Evolutionary conservation across 2,797 vertebrate genomes (phyloP).

Genomic region (Typhlichthys subterraneus): DNA sequence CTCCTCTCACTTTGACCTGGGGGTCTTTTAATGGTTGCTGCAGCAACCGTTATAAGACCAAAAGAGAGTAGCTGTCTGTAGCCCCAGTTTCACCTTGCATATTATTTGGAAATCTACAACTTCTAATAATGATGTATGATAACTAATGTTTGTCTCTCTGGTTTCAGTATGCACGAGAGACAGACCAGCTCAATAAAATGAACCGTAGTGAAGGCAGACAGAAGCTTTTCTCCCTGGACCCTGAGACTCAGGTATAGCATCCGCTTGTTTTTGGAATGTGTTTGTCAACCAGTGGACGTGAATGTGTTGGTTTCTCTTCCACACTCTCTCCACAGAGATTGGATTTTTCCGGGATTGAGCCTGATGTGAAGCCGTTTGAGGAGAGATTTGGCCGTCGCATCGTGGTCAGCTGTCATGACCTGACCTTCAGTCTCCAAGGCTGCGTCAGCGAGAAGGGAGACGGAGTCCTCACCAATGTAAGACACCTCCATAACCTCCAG

Average conservation of each 20-base stretch:
- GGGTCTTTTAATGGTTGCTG: conserved; percentile 14
- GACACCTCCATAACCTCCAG: conserved; percentile 26
- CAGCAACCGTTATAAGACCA: no score
- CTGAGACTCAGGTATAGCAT: conserved; percentile 89
- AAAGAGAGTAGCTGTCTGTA: neutral
- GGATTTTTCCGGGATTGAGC: conserved; percentile 95
- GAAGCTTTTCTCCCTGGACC: conserved; percentile 92
- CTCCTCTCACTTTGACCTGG: conserved; percentile 27
- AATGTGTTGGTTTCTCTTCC: neutral
- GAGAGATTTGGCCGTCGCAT: conserved; percentile 90
- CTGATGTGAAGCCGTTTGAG: conserved; percentile 93
- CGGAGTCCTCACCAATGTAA: conserved; percentile 88
- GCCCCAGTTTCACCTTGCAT: neutral
- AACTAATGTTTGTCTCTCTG: conserved; percentile 27
- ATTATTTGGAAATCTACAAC: no score
- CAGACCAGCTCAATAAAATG: conserved; percentile 94
- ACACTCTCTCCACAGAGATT: conserved; percentile 78
- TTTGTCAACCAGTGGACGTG: neutral
- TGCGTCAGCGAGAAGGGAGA: conserved; percentile 85
- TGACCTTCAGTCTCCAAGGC: conserved; percentile 90
- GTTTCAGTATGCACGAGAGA: conserved; percentile 91
- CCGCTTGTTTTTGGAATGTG: conserved; percentile 16
- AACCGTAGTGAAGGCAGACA: conserved; percentile 92
- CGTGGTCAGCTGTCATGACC: conserved; percentile 89
- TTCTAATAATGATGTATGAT: neutral